Evolutionary conservation across 2,797 vertebrate genomes (phyloP).

Genomic region (Myotis vivesi): DNA sequence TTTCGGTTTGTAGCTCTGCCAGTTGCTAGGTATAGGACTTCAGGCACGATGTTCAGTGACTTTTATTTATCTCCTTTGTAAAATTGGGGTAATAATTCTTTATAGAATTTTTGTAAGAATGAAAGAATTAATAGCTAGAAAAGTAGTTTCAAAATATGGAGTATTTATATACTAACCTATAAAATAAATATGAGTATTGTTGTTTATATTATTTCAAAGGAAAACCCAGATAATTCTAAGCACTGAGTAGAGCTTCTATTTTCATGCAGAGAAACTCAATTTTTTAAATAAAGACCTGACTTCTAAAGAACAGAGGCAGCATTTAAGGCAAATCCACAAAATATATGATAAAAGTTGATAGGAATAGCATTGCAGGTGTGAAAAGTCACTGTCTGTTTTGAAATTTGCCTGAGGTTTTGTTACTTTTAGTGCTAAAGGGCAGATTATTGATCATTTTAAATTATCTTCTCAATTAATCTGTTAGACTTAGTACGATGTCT

Average conservation of each 20-base stretch:
- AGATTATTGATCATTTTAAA: not conserved
- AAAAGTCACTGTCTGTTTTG: not conserved
- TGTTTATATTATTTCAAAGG: not conserved
- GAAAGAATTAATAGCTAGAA: not conserved
- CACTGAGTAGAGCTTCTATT: not conserved
- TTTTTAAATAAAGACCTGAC: not conserved
- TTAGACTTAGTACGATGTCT: not conserved
- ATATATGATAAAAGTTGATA: not conserved
- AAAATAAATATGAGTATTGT: not conserved
- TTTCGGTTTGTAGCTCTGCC: not conserved
- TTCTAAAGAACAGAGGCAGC: not conserved
- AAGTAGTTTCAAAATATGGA: not conserved
- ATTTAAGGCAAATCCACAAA: not conserved
- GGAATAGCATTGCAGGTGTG: not conserved
- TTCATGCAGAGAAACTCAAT: not conserved
- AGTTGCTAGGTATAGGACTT: not conserved
- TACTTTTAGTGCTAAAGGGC: not conserved
- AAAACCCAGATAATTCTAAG: not conserved
- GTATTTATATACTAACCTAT: not conserved
- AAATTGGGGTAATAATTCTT: not conserved
- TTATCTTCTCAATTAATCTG: not conserved
- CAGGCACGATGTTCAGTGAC: not conserved
- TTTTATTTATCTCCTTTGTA: not conserved
- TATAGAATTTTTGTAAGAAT: not conserved
- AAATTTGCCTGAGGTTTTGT: not conserved